Evolutionary conservation across 2,113 vertebrate genomes (phyloP).

Genomic region (Ptilorrhoa leucosticta): DNA sequence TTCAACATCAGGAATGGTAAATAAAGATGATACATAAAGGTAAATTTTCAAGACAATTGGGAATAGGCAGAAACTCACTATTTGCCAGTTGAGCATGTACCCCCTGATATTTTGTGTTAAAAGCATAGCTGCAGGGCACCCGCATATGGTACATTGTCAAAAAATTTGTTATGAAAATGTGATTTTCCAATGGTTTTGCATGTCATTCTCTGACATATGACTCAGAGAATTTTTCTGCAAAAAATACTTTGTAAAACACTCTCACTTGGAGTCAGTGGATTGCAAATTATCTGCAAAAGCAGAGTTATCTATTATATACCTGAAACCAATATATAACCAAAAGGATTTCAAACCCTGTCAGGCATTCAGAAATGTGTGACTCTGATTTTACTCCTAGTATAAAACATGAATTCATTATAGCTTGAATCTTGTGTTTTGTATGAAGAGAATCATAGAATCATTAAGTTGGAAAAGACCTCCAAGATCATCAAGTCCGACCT

Average conservation of each 20-base stretch:
- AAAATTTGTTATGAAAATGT: background rate
- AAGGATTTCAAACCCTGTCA: background rate
- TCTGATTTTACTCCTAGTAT: background rate
- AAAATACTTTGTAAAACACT: background rate
- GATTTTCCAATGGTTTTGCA: background rate
- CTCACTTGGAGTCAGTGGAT: background rate
- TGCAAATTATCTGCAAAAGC: background rate
- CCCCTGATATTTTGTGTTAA: background rate
- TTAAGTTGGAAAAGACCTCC: background rate
- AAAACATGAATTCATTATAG: background rate
- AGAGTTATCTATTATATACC: background rate
- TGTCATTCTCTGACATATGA: background rate
- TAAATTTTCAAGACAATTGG: background rate
- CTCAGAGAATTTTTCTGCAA: background rate
- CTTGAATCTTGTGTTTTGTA: slow-evolving; percentile 1
- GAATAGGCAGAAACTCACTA: background rate
- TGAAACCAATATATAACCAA: background rate
- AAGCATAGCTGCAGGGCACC: background rate
- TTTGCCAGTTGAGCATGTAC: background rate
- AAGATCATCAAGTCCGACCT: background rate
- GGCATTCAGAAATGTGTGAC: background rate
- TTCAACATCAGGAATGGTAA: background rate
- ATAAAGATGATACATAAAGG: background rate
- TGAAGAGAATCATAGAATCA: background rate
- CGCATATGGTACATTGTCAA: background rate